Evolutionary conservation across 2,797 vertebrate species (phyloP), one percentile per base, ranked within the genome.

Genomic region (Fistularia tabacaria): DNA sequence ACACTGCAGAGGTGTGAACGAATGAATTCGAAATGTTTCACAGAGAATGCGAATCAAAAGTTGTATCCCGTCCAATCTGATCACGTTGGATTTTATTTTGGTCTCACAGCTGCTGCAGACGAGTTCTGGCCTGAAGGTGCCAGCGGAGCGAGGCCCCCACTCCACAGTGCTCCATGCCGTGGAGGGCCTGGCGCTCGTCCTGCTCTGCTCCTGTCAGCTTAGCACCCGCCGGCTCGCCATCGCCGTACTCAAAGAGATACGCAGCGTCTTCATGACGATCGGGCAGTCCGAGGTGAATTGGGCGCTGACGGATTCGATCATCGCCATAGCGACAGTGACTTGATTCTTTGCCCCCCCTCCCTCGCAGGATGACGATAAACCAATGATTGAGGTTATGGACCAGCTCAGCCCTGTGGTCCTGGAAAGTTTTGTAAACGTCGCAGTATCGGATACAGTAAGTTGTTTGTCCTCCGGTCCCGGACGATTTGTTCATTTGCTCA

Each of bases 371-470:
- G 97, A 98, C 38, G 96, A 99, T 80, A 95, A 93, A 75, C 94
- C 96, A 7, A 94, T 99, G 95, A 96, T 99, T 59, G 97, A 98
- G 80, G 91, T 98, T 52, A 94, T 99, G 96, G 96, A 99, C 86
- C 96, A 97, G 12, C 82, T 99, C 65, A 95, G 96, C 83, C 93
- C 95, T 55, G 88, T 91, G 50, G 94, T 99, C 79, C 88, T 98
- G 60, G 94, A 98, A 58, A 97, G 94, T 81, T 97, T 98, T 66
- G 92, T 94, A 83, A 94, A 94, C 8, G 93, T 98, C 36, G 93
- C 93, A 3, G 92, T 93, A 68, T 97, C 95, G 1, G 96, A 99
- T 80, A 91, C 95, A 11, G 97, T 98, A 88, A 94, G 80, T 81
- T 38, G 51, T 59, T 76, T 36, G 45, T 45, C 7, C 36, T 38